phyloP scores from a whole-genome alignment of 2,113 vertebrate species.

The Monarcha castaneiventris region DNA sequence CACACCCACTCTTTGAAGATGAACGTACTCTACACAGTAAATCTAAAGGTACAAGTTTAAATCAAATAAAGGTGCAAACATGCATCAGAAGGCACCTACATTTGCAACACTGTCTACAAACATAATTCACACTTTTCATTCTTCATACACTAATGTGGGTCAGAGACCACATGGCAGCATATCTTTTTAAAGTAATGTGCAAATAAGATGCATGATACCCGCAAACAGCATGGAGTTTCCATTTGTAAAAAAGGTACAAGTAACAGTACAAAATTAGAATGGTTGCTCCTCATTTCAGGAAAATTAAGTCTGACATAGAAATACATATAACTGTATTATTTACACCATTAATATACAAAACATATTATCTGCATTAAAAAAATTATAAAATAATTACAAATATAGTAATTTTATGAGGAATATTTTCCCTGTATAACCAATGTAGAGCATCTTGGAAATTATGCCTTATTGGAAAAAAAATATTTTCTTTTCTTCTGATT shows the following conservation, averaged over 20 bases:
- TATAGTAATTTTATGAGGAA: conserved; percentile 68
- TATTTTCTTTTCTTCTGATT: conserved; percentile 58
- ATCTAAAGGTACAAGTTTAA: neutral
- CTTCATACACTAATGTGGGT: neutral
- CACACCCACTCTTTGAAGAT: neutral
- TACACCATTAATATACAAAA: conserved; percentile 91
- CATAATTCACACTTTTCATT: neutral
- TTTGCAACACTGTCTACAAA: neutral
- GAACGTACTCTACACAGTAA: neutral
- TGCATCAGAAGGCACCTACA: neutral
- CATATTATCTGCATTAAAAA: conserved; percentile 66
- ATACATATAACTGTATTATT: conserved; percentile 77
- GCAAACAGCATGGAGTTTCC: conserved; percentile 40
- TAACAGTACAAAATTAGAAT: conserved; percentile 66
- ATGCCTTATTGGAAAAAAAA: conserved; percentile 82
- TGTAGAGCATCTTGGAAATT: conserved; percentile 70
- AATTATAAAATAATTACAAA: conserved; percentile 79
- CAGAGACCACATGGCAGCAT: conserved; percentile 50
- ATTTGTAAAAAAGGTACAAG: conserved; percentile 61
- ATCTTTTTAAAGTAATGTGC: conserved; percentile 73
- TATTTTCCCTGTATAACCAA: conserved; percentile 66
- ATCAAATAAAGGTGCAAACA: neutral
- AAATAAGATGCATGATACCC: conserved; percentile 69
- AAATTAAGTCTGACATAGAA: conserved; percentile 77
- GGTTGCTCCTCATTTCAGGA: conserved; percentile 70